phyloP scores from a whole-genome alignment of 2,888 invertebrate species.

The Sphinx pinastri region DNA sequence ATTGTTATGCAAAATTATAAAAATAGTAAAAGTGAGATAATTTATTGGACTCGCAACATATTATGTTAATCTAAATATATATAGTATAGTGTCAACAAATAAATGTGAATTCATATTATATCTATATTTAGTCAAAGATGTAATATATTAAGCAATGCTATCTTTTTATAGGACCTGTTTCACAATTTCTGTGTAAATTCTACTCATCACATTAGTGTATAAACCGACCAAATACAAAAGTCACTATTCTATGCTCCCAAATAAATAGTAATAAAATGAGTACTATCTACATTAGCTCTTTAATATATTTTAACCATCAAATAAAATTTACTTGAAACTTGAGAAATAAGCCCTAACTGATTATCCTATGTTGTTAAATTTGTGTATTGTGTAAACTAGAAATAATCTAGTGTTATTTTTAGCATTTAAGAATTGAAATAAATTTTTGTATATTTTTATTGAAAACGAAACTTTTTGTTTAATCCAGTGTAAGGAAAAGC shows the following conservation, averaged over 20 bases:
- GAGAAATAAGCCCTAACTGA: neutral
- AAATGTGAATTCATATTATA: neutral
- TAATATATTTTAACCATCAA: no score
- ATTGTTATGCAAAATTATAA: neutral
- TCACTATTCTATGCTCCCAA: no score
- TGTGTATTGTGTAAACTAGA: neutral
- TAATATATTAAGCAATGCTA: no score
- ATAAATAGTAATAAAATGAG: no score
- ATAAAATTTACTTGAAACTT: no score
- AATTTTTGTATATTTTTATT: conserved; percentile 32
- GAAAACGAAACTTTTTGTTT: conserved; percentile 33
- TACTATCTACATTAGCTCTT: no score
- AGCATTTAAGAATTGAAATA: conserved; percentile 18
- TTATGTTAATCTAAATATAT: neutral
- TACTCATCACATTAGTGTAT: no score
- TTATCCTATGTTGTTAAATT: neutral
- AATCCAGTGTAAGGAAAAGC: neutral
- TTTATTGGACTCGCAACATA: conserved; percentile 6
- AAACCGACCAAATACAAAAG: no score
- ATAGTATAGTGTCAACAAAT: neutral
- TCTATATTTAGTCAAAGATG: no score
- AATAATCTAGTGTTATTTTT: conserved; percentile 19
- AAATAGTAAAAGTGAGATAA: conserved; percentile 1
- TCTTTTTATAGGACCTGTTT: no score
- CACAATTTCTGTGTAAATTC: no score